phyloP scores from a whole-genome alignment of 2,888 invertebrate species.

The Lasius platythorax region DNA sequence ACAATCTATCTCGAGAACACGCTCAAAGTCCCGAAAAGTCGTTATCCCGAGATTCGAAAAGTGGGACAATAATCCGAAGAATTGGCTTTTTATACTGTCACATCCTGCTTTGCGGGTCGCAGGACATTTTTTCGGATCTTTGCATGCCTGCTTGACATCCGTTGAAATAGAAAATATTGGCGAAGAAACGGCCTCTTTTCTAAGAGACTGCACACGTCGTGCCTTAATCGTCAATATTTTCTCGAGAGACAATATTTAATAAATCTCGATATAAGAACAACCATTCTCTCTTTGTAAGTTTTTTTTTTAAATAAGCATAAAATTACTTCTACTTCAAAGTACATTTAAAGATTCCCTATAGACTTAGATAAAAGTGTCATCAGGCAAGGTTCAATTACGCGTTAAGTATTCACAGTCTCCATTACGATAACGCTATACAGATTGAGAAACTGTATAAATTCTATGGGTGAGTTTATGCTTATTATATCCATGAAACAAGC shows the following conservation, averaged over 20 bases:
- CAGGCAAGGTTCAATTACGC: background rate
- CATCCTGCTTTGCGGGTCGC: background rate
- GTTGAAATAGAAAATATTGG: background rate
- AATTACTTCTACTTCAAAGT: background rate
- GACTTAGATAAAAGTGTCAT: background rate
- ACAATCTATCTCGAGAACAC: background rate
- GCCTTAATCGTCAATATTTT: background rate
- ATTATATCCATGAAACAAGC: background rate
- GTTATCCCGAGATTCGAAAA: background rate
- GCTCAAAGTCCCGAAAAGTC: background rate
- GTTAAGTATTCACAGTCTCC: background rate
- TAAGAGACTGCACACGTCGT: background rate
- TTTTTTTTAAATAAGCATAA: background rate
- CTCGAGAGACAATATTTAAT: constrained; percentile 1
- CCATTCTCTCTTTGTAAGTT: background rate
- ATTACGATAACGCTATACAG: background rate
- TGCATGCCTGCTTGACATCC: background rate
- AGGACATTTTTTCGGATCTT: background rate
- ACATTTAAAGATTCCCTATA: background rate
- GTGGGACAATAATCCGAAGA: background rate
- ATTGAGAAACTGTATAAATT: background rate
- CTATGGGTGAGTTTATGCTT: background rate
- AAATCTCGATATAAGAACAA: background rate
- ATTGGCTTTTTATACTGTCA: background rate
- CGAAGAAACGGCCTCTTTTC: background rate